These are phyloP conservation scores for Lordiphosa stackelbergi DNA, from an alignment of 1,140 invertebrate genomes.

Conservation along the genomic window DNA sequence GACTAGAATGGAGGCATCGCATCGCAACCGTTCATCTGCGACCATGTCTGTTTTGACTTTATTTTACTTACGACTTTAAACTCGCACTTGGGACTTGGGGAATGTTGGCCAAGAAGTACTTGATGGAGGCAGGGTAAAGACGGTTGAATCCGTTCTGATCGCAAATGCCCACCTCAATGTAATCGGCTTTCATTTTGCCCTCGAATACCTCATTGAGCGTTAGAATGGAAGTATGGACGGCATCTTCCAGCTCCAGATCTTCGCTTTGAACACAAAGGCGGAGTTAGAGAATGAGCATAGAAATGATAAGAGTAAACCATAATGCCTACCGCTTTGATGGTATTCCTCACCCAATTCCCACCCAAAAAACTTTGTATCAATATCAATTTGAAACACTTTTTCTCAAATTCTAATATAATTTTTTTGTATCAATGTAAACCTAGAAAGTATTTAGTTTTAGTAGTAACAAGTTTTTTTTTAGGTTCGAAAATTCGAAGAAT, in stretches of 20 bases:
- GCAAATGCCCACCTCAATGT: slow-evolving; percentile 99
- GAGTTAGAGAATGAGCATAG: too few species aligned
- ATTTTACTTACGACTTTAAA: slow-evolving; percentile 29
- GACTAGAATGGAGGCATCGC: slow-evolving; percentile 91
- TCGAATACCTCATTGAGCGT: slow-evolving; percentile 99
- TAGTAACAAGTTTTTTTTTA: too few species aligned
- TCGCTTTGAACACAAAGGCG: slow-evolving; percentile 89
- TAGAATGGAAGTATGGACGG: slow-evolving; percentile 98
- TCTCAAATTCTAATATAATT: too few species aligned
- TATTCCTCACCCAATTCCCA: too few species aligned
- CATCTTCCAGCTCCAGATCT: slow-evolving; percentile 97
- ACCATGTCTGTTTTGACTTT: slow-evolving; percentile 44
- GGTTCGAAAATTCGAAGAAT: too few species aligned
- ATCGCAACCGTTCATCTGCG: slow-evolving; percentile 77
- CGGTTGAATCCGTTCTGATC: slow-evolving; percentile 94
- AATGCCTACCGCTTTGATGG: too few species aligned
- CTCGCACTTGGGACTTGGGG: slow-evolving; percentile 79
- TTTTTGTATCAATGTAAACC: too few species aligned
- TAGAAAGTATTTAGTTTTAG: too few species aligned
- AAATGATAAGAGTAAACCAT: not conserved
- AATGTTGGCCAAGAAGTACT: slow-evolving; percentile 97
- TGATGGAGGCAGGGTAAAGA: slow-evolving; percentile 93
- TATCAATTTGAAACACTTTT: too few species aligned
- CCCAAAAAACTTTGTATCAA: too few species aligned
- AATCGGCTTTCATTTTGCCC: too few species aligned